phyloP scores from a whole-genome alignment of 2,888 invertebrate species.

The Linyphia triangularis region DNA sequence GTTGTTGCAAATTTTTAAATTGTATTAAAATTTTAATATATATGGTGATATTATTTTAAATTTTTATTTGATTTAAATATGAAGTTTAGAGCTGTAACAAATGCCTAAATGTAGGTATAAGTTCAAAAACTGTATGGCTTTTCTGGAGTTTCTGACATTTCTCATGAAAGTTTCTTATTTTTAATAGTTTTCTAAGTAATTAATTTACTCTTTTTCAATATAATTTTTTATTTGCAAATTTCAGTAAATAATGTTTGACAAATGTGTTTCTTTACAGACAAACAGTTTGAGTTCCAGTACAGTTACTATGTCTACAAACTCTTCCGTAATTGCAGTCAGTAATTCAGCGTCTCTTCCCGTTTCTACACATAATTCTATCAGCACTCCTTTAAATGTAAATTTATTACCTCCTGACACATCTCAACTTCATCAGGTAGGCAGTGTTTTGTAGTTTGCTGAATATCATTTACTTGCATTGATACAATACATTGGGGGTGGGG shows the following conservation, averaged over 20 bases:
- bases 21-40: not conserved
- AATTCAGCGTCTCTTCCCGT: slow-evolving; percentile 10
- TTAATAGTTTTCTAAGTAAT: no score
- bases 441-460: not conserved
- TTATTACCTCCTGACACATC: slow-evolving; percentile 33
- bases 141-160: not conserved
- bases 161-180: not conserved
- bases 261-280: slow-evolving; percentile 8
- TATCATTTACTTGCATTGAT: not conserved
- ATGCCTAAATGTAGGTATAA: not conserved
- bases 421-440: slow-evolving; percentile 59
- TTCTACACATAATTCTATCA: slow-evolving; percentile 31
- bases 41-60: not conserved
- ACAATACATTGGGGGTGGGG: no score
- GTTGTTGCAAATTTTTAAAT: not conserved
- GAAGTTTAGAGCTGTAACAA: not conserved
- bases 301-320: slow-evolving; percentile 30
- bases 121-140: not conserved
- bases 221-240: not conserved
- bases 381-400: slow-evolving; percentile 26
- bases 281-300: slow-evolving; percentile 30
- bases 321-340: slow-evolving; percentile 5
- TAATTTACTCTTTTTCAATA: not conserved
- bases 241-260: not conserved
- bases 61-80: not conserved